Evolutionary conservation across 2,888 invertebrate genomes (phyloP).

Genomic region (Perithous albicinctus): DNA sequence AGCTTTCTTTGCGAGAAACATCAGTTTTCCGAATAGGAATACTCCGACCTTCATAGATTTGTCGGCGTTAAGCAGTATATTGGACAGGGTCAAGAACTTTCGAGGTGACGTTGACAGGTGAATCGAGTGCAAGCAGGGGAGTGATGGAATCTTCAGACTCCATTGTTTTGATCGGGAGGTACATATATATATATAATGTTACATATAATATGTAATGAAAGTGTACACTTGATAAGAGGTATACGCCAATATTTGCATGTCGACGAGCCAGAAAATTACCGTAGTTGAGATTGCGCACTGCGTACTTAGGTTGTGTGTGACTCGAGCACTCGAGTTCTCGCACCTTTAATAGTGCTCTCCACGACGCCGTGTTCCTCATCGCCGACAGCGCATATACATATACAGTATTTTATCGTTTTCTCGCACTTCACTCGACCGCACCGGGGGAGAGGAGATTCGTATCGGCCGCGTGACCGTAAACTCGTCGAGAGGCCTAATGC

Average conservation of each 20-base stretch:
- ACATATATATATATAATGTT: too few species aligned
- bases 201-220: too few species aligned
- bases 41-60: too few species aligned
- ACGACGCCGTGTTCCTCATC: constrained; percentile 39
- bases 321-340: constrained; percentile 27
- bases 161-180: too few species aligned
- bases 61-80: too few species aligned
- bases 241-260: constrained; percentile 20
- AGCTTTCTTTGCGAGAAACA: too few species aligned
- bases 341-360: constrained; percentile 15
- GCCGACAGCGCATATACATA: constrained; percentile 16
- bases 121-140: too few species aligned
- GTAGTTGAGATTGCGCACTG: constrained; percentile 4
- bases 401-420: constrained; percentile 62
- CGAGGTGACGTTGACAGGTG: too few species aligned
- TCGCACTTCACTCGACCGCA: constrained; percentile 43
- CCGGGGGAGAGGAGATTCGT: constrained; percentile 53
- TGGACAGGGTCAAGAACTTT: too few species aligned
- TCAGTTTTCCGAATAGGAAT: too few species aligned
- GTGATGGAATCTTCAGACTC: too few species aligned
- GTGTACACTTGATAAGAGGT: background rate
- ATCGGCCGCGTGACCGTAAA: constrained; percentile 66
- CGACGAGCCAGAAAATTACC: constrained; percentile 37
- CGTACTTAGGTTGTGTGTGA: background rate
- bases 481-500: constrained; percentile 57